Base-by-base conservation (phyloP, 2,888 invertebrate species). In the Hypercompe scribonia region DNA sequence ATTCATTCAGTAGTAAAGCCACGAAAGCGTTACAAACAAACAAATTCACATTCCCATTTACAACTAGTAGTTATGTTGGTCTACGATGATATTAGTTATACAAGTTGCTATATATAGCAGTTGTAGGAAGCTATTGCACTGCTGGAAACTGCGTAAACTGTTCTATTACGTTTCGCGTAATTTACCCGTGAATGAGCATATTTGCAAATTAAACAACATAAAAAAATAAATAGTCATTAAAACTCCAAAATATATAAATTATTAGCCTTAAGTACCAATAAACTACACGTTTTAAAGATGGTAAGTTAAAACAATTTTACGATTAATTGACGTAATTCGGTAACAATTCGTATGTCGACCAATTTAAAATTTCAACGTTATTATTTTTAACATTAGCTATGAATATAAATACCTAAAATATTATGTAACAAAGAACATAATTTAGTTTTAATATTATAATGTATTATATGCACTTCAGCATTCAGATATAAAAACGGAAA, bases 131-230 rank as follows among this genome's bases (percentile, higher is more conserved):
- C 50, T 70, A 54, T 70, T 70, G 50, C 15, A 67, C n/a, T 46
- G n/a, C 33, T 42, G 64, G 65, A 72, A 67, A 68, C 72, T 72
- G 63, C 63, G 61, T 46, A 33, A 68, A 72, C 24, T 69, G 28
- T 34, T 50, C n/a, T 39, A 54, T 64, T 36, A 61, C n/a, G 42
- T 24, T 66, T 66, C 28, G 42, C 34, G 50, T 61, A 50, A 64
- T 68, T 66, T 66, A 61, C 15, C 28, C 24, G 13, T 65, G 21
- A 42, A 46, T 63, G 42, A 58, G 28, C 39, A 15, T 33, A 54
- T 21, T 65, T n/a, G 3, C 36, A 50, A 46, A 46, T 46, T 46
- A 46, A 21, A 54, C 36, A 28, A 39, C 24, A 68, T 68, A 50
- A 34, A 50, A 34, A 18, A 18, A 0, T 50, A 36, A n/a, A 68